A percentile compares a stretch with the other conserved stretches of the same genome.
phyloP scores from a whole-genome alignment of 2,113 vertebrate genomes.

The Geothlypis trichas region DNA sequence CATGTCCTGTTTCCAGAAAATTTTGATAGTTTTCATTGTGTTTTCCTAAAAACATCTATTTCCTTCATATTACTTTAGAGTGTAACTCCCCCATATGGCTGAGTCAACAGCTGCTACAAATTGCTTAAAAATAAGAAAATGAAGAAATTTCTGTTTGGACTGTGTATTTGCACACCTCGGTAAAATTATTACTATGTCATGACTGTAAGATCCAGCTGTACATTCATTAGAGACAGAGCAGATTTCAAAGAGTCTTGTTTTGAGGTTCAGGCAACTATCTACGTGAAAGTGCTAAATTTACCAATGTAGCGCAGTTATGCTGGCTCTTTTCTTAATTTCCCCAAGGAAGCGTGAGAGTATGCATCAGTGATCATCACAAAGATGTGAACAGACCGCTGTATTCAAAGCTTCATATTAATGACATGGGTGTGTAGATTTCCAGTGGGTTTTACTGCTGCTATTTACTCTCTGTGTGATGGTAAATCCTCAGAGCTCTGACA shows the following conservation, averaged over 20 bases:
- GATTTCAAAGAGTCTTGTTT: background rate
- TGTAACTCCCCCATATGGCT: background rate
- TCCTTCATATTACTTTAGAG: slow-evolving; percentile 34
- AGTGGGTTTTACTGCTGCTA: background rate
- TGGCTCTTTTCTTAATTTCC: background rate
- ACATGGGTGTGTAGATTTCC: background rate
- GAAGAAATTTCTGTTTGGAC: background rate
- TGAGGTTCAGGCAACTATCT: background rate
- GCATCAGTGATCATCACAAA: background rate
- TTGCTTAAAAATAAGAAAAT: slow-evolving; percentile 27
- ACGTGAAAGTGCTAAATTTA: background rate
- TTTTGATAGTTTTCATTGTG: background rate
- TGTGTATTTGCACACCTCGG: background rate
- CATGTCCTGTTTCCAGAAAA: background rate
- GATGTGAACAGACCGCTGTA: background rate
- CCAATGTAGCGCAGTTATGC: background rate
- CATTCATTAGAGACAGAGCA: background rate
- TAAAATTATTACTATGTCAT: background rate
- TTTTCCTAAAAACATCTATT: slow-evolving; percentile 22
- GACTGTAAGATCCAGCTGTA: background rate
- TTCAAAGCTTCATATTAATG: slow-evolving; percentile 7
- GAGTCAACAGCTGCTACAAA: slow-evolving; percentile 16
- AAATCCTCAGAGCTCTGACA: background rate
- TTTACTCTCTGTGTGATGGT: background rate
- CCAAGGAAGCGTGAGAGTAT: background rate